Conservation (phyloP, 2,888 invertebrate genomes). For the Drosophila gaucha region DNA sequence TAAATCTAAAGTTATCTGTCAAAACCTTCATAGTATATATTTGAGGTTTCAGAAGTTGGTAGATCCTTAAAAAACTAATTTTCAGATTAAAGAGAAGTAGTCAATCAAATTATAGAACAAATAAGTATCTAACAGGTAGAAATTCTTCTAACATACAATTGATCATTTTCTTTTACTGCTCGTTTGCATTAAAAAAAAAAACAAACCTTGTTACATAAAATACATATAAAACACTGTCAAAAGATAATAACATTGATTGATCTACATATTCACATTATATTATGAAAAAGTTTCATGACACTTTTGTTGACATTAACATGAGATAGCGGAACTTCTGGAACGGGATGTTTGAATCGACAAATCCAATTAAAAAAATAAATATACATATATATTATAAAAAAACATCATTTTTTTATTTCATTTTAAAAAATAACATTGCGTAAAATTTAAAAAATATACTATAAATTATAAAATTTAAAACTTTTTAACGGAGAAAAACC, state of each 20-base stretch:
- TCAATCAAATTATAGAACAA: neutral
- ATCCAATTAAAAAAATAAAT: neutral
- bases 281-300: neutral
- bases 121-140: neutral
- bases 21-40: neutral
- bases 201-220: neutral
- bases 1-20: neutral
- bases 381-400: neutral
- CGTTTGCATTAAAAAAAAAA: no score
- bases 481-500: neutral
- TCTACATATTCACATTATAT: neutral
- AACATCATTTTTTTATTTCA: no score
- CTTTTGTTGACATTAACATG: neutral
- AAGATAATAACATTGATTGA: neutral
- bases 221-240: neutral
- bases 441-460: neutral
- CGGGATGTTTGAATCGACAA: neutral
- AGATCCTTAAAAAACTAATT: neutral
- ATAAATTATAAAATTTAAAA: neutral
- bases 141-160: neutral
- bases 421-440: no score
- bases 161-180: neutral
- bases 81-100: no score
- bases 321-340: neutral
- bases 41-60: no score